Evolutionary conservation across 2,888 invertebrate genomes (phyloP).

Genomic region (Drosophila kuntzei): DNA sequence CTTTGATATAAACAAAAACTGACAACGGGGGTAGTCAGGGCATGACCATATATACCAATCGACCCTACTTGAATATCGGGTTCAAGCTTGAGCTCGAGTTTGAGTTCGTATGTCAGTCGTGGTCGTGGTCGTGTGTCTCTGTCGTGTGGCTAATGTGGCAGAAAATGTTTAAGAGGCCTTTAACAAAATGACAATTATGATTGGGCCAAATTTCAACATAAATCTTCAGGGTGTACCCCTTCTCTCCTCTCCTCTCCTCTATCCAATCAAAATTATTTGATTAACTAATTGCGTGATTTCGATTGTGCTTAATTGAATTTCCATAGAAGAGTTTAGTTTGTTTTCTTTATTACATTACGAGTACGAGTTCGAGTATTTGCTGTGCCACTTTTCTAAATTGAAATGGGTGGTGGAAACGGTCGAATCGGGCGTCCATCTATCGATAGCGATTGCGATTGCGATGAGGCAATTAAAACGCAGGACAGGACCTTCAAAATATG

Average conservation of each 20-base stretch:
- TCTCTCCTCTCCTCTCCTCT: too few relatives aligned
- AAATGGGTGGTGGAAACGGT: conserved; percentile 43
- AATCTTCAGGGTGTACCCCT: conserved; percentile 53
- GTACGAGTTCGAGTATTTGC: conserved; percentile 30
- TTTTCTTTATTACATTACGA: conserved; percentile 45
- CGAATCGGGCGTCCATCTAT: conserved; percentile 39
- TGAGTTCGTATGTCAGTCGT: conserved; percentile 24
- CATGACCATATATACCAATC: conserved; percentile 38
- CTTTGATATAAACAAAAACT: conserved; percentile 76
- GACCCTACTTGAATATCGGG: conserved; percentile 13
- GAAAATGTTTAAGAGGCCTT: conserved; percentile 55
- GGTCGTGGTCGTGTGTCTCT: conserved; percentile 56
- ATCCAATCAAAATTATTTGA: conserved; percentile 83
- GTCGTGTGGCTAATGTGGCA: conserved; percentile 60
- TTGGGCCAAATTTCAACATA: conserved; percentile 61
- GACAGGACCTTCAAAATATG: conserved; percentile 77
- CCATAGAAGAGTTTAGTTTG: conserved; percentile 55
- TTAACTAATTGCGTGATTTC: conserved; percentile 85
- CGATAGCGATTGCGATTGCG: conserved; percentile 36
- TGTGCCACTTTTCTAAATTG: conserved; percentile 76
- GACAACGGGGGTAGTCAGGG: conserved; percentile 76
- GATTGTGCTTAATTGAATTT: conserved; percentile 82
- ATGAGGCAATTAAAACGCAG: conserved; percentile 73
- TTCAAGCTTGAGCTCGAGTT: neutral
- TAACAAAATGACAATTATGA: conserved; percentile 68